phyloP scores from a whole-genome alignment of 2,113 vertebrate species.

The Urocolius indicus region DNA sequence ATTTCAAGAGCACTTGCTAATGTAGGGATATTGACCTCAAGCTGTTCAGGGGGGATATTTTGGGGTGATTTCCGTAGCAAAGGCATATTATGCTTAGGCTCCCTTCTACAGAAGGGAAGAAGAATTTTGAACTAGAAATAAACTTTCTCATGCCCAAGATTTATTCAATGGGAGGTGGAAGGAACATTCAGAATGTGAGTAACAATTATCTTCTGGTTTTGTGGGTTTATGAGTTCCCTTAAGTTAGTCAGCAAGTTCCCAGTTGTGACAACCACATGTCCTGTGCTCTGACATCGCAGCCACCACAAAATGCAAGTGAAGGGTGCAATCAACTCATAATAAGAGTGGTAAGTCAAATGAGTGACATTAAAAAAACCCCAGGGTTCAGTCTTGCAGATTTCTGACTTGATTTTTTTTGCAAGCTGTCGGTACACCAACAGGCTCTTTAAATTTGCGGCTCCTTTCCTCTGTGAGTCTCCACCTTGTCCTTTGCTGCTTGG shows the following conservation, averaged over 20 bases:
- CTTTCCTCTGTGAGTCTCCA: background rate
- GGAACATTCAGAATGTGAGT: background rate
- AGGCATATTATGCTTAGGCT: background rate
- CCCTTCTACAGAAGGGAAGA: background rate
- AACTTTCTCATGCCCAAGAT: background rate
- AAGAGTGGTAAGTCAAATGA: background rate
- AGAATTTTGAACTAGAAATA: background rate
- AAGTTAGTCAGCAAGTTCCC: conserved; percentile 41
- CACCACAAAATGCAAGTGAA: background rate
- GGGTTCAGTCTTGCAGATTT: background rate
- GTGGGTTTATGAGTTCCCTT: conserved; percentile 17
- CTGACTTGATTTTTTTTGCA: background rate
- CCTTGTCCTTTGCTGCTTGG: background rate
- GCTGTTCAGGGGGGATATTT: background rate
- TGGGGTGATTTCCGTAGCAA: background rate
- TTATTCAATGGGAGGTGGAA: conserved; percentile 3
- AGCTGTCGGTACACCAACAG: fast-evolving
- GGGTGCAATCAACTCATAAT: background rate
- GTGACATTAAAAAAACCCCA: background rate
- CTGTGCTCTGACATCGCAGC: background rate
- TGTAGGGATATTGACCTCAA: background rate
- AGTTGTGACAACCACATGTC: background rate
- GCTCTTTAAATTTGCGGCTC: background rate
- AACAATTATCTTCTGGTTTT: conserved; percentile 33
- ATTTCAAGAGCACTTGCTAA: background rate